Percentiles rank a stretch among this genome's conserved stretches.
phyloP scores from a whole-genome alignment of 1,140 invertebrate species.

The Latrodectus geometricus region DNA sequence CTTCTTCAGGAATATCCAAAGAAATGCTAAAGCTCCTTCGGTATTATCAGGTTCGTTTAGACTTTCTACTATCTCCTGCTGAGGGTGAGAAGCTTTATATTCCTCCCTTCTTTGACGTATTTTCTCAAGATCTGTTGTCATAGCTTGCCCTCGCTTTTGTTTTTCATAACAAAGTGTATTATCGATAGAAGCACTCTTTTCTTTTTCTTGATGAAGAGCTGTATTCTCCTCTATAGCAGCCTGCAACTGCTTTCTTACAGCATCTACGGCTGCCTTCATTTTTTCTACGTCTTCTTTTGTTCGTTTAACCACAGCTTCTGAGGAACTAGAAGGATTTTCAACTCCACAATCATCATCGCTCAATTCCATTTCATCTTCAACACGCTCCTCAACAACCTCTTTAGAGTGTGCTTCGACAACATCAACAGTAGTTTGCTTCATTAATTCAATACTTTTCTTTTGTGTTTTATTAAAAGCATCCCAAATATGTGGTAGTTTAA shows the following conservation, averaged over 20 bases:
- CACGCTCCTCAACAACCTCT: slow-evolving; percentile 76
- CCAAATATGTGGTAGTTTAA: slow-evolving; percentile 97
- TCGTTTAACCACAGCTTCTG: slow-evolving; percentile 92
- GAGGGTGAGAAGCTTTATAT: slow-evolving; percentile 28
- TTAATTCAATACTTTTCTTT: slow-evolving; percentile 96
- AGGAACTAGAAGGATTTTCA: neutral
- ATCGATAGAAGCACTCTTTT: neutral
- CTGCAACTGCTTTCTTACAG: slow-evolving; percentile 79
- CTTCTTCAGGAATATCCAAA: neutral
- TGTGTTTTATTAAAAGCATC: slow-evolving; percentile 99
- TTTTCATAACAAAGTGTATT: slow-evolving; percentile 73
- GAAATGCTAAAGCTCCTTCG: neutral
- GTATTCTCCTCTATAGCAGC: slow-evolving; percentile 81
- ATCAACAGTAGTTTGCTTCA: slow-evolving; percentile 90
- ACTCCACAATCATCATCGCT: slow-evolving; percentile 76
- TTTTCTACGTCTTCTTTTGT: slow-evolving; percentile 89
- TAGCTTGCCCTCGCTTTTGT: slow-evolving; percentile 71
- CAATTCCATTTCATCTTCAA: slow-evolving; percentile 85
- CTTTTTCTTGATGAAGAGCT: slow-evolving; percentile 67
- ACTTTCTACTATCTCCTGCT: slow-evolving; percentile 71
- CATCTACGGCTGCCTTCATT: slow-evolving; percentile 77
- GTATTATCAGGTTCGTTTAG: slow-evolving; percentile 63
- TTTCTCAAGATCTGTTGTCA: slow-evolving; percentile 72
- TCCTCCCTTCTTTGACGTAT: slow-evolving; percentile 60
- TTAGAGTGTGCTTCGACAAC: slow-evolving; percentile 79